Evolutionary conservation across 2,888 invertebrate species (phyloP).

Genomic region (Oscheius sp.): DNA sequence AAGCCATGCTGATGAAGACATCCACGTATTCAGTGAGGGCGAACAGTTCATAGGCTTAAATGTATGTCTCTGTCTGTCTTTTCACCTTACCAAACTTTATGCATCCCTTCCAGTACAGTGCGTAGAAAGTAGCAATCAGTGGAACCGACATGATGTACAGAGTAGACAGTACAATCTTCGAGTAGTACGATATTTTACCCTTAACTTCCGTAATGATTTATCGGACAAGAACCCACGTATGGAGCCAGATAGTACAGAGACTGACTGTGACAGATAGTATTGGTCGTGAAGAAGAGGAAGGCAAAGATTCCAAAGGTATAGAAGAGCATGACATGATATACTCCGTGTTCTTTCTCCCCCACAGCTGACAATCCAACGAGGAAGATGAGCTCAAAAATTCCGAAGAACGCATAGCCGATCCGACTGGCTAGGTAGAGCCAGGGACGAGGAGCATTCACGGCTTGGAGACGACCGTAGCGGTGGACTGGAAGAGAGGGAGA

Average conservation of each 20-base stretch:
- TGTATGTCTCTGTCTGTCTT: background rate
- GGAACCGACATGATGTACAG: conserved; percentile 65
- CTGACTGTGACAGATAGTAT: conserved; percentile 65
- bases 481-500: conserved; percentile 49
- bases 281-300: conserved; percentile 66
- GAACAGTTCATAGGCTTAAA: conserved; percentile 70
- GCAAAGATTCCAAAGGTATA: conserved; percentile 67
- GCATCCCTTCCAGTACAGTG: conserved; percentile 70
- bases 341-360: conserved; percentile 68
- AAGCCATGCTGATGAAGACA: conserved; percentile 65
- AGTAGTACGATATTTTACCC: conserved; percentile 64
- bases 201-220: background rate
- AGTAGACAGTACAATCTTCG: conserved; percentile 57
- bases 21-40: conserved; percentile 68
- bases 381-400: conserved; percentile 76
- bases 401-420: conserved; percentile 63
- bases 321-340: conserved; percentile 63
- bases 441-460: conserved; percentile 53
- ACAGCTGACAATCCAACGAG: conserved; percentile 66
- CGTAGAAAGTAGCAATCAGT: conserved; percentile 63
- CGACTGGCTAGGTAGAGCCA: conserved; percentile 60
- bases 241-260: conserved; percentile 69
- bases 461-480: conserved; percentile 64
- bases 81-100: conserved; percentile 62
- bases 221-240: conserved; percentile 51